phyloP scores from a whole-genome alignment of 2,797 vertebrate genomes.

The Brachyalestes nurse region DNA sequence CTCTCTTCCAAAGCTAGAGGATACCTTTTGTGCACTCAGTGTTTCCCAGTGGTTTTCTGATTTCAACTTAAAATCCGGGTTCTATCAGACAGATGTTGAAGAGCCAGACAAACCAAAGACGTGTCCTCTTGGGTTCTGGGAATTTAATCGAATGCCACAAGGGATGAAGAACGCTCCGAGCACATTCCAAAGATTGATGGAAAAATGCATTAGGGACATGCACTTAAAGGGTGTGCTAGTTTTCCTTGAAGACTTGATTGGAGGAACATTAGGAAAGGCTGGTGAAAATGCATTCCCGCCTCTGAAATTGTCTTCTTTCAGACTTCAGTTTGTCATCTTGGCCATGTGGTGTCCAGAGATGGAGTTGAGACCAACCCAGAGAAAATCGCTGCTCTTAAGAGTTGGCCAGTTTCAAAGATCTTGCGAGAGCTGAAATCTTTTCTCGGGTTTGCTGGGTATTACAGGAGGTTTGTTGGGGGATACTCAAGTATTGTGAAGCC shows the following conservation, averaged over 20 bases:
- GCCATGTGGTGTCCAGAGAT: not conserved
- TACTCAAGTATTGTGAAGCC: conserved; percentile 6
- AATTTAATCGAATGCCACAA: conserved; percentile 29
- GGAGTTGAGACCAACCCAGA: conserved; percentile 23
- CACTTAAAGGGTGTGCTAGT: not conserved
- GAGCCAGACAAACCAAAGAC: conserved; percentile 21
- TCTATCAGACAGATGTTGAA: not conserved
- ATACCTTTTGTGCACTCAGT: not conserved
- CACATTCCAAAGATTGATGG: conserved; percentile 12
- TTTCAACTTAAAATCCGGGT: not conserved
- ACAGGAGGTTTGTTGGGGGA: not conserved
- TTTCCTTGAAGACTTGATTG: not conserved
- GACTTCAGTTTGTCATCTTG: conserved; percentile 4
- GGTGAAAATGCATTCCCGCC: not conserved
- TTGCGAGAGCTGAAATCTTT: not conserved
- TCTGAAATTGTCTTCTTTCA: not conserved
- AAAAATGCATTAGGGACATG: conserved; percentile 8
- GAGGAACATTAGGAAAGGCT: not conserved
- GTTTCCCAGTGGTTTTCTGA: not conserved
- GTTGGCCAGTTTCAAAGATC: not conserved
- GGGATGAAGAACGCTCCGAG: not conserved
- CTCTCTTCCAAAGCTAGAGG: not conserved
- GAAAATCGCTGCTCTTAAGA: not conserved
- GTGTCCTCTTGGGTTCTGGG: not conserved
- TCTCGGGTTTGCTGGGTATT: conserved; percentile 7